These are phyloP conservation scores for Pygoscelis adeliae DNA, from an alignment of 2,113 vertebrate species.

Conservation along the genomic window DNA sequence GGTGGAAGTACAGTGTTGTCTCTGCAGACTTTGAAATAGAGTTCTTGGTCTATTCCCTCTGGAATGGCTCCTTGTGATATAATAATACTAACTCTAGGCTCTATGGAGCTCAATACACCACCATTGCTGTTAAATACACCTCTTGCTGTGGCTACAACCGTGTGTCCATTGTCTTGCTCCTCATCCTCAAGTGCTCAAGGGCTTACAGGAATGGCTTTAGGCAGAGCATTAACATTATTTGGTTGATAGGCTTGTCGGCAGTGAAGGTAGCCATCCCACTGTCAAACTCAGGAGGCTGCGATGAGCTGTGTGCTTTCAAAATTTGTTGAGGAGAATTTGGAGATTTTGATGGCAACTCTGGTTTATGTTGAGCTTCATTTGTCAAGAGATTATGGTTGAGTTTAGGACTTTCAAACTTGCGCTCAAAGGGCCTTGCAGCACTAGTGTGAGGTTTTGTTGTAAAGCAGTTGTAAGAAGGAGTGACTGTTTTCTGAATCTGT, in stretches of 20 bases:
- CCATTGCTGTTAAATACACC: constrained; percentile 87
- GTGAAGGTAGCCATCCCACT: constrained; percentile 83
- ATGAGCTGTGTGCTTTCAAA: constrained; percentile 76
- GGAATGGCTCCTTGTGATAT: constrained; percentile 87
- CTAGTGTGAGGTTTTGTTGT: constrained; percentile 87
- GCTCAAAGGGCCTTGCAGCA: constrained; percentile 86
- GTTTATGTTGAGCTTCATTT: constrained; percentile 78
- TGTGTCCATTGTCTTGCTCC: constrained; percentile 84
- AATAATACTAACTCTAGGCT: constrained; percentile 87
- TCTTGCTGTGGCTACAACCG: constrained; percentile 85
- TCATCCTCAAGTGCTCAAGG: constrained; percentile 85
- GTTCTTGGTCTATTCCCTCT: constrained; percentile 86
- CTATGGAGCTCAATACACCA: constrained; percentile 84
- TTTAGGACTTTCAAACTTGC: constrained; percentile 90
- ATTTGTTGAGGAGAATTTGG: constrained; percentile 53
- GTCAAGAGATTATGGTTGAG: constrained; percentile 90
- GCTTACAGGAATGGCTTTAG: constrained; percentile 86
- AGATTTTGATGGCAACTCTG: constrained; percentile 74
- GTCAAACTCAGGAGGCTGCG: constrained; percentile 79
- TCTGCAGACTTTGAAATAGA: constrained; percentile 90
- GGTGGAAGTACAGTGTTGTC: constrained; percentile 88
- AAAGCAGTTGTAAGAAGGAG: constrained; percentile 84
- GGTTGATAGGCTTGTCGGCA: constrained; percentile 81
- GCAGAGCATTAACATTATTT: constrained; percentile 81
- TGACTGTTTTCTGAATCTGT: constrained; percentile 74